These are phyloP conservation scores for Brachionus manjavacas DNA, from an alignment of 1,140 invertebrate genomes.

Conservation along the genomic window DNA sequence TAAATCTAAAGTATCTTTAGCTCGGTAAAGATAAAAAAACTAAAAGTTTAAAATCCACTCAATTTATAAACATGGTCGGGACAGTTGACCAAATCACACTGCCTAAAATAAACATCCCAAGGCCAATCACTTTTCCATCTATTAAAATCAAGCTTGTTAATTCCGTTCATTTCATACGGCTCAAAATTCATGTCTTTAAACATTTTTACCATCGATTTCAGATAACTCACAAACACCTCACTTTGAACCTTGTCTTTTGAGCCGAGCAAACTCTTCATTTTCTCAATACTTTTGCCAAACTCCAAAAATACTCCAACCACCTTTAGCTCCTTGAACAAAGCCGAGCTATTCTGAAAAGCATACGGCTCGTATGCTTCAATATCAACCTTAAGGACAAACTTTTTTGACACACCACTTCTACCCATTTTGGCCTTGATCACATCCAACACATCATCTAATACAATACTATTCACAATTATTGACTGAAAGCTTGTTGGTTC, in stretches of 20 bases:
- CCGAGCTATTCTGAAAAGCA: background rate
- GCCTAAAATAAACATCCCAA: conserved; percentile 41
- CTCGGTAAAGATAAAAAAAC: too few species aligned
- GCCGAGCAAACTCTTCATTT: background rate
- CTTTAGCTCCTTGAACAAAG: background rate
- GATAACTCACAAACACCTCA: background rate
- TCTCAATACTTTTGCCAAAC: conserved; percentile 40
- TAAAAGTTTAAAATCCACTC: background rate
- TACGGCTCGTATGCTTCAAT: conserved; percentile 30
- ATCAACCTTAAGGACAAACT: conserved; percentile 33
- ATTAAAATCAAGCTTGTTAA: background rate
- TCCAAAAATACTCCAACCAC: conserved; percentile 2
- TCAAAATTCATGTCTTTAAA: conserved; percentile 27
- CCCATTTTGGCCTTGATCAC: background rate
- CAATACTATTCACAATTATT: conserved; percentile 3
- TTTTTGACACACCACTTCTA: background rate
- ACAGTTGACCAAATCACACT: conserved; percentile 24
- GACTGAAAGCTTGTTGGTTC: background rate
- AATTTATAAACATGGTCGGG: conserved; percentile 38
- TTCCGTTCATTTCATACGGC: conserved; percentile 36
- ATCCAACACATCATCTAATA: background rate
- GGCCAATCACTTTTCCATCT: conserved; percentile 39
- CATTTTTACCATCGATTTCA: background rate
- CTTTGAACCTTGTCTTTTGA: background rate
- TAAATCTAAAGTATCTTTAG: too few species aligned